Conservation (phyloP, 2,113 vertebrate species). For the Rhineura floridana region DNA sequence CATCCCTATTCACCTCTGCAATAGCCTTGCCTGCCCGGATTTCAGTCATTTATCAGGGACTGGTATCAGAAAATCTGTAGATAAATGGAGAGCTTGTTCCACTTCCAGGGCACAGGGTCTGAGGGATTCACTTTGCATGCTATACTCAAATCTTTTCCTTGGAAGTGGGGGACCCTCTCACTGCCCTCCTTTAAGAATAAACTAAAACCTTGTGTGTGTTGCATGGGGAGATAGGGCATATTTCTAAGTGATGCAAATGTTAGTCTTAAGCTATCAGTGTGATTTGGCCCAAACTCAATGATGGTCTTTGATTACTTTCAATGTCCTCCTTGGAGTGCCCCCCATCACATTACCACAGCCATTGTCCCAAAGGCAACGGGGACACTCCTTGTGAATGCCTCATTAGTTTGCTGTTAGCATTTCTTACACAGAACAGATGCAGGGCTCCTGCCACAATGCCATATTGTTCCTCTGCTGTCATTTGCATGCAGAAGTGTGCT, state of each 20-base stretch:
- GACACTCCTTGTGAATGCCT: constrained; percentile 51
- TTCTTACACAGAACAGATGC: constrained; percentile 67
- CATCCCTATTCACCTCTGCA: too few species aligned
- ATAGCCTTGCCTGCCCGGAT: too few species aligned
- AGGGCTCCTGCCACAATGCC: constrained; percentile 64
- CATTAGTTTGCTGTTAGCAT: constrained; percentile 66
- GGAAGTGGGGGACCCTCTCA: constrained; percentile 33
- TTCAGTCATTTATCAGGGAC: too few species aligned
- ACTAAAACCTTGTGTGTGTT: constrained; percentile 42
- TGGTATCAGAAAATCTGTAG: too few species aligned
- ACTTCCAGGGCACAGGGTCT: too few species aligned
- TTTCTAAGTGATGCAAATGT: constrained; percentile 32
- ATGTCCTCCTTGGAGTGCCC: constrained; percentile 30
- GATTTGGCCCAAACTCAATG: constrained; percentile 27
- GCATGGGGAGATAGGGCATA: not conserved
- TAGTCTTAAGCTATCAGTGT: not conserved
- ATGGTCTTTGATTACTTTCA: constrained; percentile 50
- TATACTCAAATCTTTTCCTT: constrained; percentile 29
- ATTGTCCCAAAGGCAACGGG: constrained; percentile 39
- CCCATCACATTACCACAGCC: constrained; percentile 17
- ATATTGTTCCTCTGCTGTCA: constrained; percentile 59
- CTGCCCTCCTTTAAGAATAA: constrained; percentile 12
- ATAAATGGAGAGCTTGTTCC: too few species aligned
- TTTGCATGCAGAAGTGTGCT: constrained; percentile 60
- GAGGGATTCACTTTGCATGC: too few species aligned